A percentile compares a stretch with the other conserved stretches of the same genome.
phyloP scores from a whole-genome alignment of 2,113 vertebrate species.

The Lamprotornis superbus region DNA sequence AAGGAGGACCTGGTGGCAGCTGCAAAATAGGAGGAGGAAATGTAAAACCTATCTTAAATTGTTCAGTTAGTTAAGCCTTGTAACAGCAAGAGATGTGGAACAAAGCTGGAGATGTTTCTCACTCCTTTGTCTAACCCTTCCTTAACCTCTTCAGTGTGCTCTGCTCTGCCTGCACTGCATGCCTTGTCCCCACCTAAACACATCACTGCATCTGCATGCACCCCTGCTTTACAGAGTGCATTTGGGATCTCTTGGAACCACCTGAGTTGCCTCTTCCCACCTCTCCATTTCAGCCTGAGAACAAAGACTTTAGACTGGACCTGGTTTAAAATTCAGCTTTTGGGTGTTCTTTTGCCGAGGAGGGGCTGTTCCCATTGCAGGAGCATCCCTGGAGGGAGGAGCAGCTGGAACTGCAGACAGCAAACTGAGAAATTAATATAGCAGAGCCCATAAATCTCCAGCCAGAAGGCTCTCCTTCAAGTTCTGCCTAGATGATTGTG shows the following conservation, averaged over 20 bases:
- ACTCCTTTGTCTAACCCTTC: neutral
- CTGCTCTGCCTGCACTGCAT: neutral
- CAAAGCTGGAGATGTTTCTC: neutral
- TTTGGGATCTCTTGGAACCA: slow-evolving; percentile 13
- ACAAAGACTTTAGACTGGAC: neutral
- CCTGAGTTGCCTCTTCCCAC: slow-evolving; percentile 32
- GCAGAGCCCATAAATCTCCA: neutral
- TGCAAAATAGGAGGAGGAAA: neutral
- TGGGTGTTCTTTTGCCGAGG: neutral
- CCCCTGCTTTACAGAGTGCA: neutral
- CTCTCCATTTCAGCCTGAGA: slow-evolving; percentile 54
- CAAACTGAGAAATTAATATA: slow-evolving; percentile 6
- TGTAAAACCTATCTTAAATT: neutral
- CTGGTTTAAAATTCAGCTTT: neutral
- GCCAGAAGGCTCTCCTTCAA: neutral
- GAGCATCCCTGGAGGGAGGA: neutral
- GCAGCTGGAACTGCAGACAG: slow-evolving; percentile 2
- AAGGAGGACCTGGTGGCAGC: neutral
- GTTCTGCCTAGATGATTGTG: neutral
- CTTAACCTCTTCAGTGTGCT: neutral
- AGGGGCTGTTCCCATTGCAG: neutral
- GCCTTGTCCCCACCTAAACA: neutral
- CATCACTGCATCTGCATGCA: slow-evolving; percentile 27
- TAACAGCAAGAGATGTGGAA: neutral
- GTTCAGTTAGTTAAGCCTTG: neutral